Conservation (phyloP, 2,797 vertebrate genomes). For the Oreortyx pictus region DNA sequence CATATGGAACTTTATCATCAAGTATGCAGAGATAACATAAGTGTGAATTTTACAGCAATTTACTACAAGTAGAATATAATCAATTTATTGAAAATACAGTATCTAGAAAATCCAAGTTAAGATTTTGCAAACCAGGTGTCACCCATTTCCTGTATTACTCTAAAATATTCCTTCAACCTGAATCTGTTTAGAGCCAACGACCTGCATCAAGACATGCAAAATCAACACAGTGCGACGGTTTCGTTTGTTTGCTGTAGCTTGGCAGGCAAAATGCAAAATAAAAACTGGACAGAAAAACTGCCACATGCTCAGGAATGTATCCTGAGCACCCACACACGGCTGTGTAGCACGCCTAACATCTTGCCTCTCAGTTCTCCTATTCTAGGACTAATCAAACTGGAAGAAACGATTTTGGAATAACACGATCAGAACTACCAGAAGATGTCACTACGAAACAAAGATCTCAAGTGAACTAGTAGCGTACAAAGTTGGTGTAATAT, state of each 20-base stretch:
- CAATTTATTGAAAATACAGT: background rate
- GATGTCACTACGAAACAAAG: slow-evolving; percentile 48
- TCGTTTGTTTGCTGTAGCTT: background rate
- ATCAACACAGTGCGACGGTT: background rate
- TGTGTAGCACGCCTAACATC: background rate
- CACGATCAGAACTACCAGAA: slow-evolving; percentile 28
- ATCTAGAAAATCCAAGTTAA: background rate
- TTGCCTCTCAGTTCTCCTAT: background rate
- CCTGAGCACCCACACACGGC: background rate
- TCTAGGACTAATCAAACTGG: background rate
- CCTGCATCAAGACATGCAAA: background rate
- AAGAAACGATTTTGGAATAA: background rate
- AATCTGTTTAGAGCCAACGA: background rate
- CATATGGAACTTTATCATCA: background rate
- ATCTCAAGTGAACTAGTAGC: background rate
- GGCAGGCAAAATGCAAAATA: background rate
- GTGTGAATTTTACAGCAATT: background rate
- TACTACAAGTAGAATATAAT: background rate
- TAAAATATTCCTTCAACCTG: background rate
- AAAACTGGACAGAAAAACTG: background rate
- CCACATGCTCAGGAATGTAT: background rate
- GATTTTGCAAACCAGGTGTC: background rate
- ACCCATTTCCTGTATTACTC: background rate
- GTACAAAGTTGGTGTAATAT: background rate
- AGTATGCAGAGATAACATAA: background rate